These are phyloP conservation scores for Diuraphis noxia DNA, from an alignment of 1,140 invertebrate genomes.

Conservation along the genomic window DNA sequence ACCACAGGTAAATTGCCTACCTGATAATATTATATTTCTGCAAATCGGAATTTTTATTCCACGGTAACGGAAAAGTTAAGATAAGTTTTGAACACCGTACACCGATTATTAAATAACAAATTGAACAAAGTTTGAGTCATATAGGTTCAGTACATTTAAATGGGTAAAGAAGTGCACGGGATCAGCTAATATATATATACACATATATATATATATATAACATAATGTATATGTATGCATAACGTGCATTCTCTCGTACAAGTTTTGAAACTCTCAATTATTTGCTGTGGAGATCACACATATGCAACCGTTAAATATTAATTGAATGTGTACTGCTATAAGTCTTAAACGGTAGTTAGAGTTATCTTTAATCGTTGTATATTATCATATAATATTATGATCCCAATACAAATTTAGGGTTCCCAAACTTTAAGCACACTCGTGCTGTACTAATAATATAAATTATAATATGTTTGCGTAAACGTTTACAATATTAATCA, in stretches of 20 bases:
- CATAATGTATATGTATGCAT: not conserved
- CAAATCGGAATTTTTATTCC: too few relatives aligned
- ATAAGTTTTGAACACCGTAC: too few relatives aligned
- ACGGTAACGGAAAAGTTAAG: too few relatives aligned
- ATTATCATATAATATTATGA: slow-evolving; percentile 4
- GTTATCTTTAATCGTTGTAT: slow-evolving; percentile 4
- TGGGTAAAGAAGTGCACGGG: too few relatives aligned
- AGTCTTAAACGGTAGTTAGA: not conserved
- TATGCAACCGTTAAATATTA: not conserved
- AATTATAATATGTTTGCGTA: too few relatives aligned
- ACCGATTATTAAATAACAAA: too few relatives aligned
- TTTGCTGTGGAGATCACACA: not conserved
- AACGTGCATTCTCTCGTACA: not conserved
- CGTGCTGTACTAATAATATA: not conserved
- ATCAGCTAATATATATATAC: too few relatives aligned
- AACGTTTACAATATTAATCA: not conserved
- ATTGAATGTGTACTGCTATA: not conserved
- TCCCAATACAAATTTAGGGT: not conserved
- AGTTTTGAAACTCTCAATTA: slow-evolving; percentile 9
- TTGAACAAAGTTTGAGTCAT: too few relatives aligned
- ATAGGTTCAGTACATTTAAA: too few relatives aligned
- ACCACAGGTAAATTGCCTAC: too few relatives aligned
- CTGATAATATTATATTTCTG: too few relatives aligned
- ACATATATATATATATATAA: too few relatives aligned
- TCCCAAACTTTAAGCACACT: not conserved